Evolutionary conservation across 2,113 vertebrate species (phyloP), one percentile per base, ranked within the genome.

Genomic region (Microcebus ravelobensis): DNA sequence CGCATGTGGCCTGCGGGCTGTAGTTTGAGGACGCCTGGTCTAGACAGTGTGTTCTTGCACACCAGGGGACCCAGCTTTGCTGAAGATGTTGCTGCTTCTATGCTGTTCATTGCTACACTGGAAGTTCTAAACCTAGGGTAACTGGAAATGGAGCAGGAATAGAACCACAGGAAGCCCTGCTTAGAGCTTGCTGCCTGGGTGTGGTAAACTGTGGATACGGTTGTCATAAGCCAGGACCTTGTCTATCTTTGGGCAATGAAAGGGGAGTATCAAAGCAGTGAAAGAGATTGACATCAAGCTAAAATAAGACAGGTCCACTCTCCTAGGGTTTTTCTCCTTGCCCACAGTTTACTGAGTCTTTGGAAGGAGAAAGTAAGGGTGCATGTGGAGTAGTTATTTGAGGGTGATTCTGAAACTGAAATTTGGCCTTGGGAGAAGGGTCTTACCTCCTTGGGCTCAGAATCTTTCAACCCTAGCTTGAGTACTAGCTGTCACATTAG

Each of bases 351-450:
- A 82, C 48, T 61, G 34, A 73, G 45, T 85, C 36, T 96, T 96
- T 96, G 95, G 31, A 92, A 34, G 50, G 20, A 85, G 31, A 85
- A 70, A 80, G 29, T 76, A 9, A 67, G 15, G 8, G n/a, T 85
- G 3, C 29, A 74, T 81, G 13, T 91, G 59, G 20, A 63, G 27
- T 79, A 81, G 50, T 68, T 94, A 31, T 68, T 57, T 81, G 63
- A 96, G n/a, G 25, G 31, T 52, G 31, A 73, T 95, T 95, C 55
- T 91, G 61, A 87, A 95, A 87, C 63, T 95, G 79, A 89, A 86
- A 36, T 65, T 90, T 94, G 71, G 80, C 48, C 65, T 87, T 90
- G 45, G 27, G 77, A 73, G 52, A 96, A 96, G 25, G 17, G 10
- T 86, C 68, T 93, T 23, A 85, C 63, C 83, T 84, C 80, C 42